Conservation (phyloP, 2,113 vertebrate species). For the Oxyura jamaicensis region DNA sequence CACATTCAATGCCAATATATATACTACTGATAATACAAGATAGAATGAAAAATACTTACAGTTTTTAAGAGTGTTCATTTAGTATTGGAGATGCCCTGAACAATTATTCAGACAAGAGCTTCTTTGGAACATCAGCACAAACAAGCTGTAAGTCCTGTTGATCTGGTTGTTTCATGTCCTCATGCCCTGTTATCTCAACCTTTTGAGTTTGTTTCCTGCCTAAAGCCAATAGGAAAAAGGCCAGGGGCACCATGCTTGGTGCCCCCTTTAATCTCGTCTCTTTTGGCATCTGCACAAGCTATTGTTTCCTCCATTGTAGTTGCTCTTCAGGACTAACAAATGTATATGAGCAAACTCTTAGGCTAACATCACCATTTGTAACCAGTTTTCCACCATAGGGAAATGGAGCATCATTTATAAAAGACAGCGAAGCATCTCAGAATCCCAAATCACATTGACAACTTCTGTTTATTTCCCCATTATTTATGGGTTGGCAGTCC, state of each 20-base stretch:
- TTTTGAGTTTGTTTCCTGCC: neutral
- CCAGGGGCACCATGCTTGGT: neutral
- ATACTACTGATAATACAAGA: neutral
- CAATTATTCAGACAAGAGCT: neutral
- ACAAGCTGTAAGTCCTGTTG: neutral
- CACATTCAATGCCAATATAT: neutral
- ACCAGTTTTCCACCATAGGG: neutral
- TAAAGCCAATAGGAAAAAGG: neutral
- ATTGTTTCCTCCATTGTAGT: neutral
- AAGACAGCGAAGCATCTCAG: neutral
- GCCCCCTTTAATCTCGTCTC: neutral
- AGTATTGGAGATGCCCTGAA: neutral
- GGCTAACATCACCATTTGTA: neutral
- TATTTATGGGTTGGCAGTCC: neutral
- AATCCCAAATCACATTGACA: neutral
- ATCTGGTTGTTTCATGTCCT: neutral
- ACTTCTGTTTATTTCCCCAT: rapidly evolving
- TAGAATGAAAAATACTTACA: neutral
- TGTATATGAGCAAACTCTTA: neutral
- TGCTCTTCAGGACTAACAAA: neutral
- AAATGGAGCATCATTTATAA: neutral
- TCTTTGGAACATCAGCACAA: rapidly evolving
- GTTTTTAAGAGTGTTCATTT: neutral
- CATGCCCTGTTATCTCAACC: neutral
- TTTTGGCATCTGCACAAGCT: neutral